Base-by-base conservation (phyloP, 2,797 vertebrate genomes). In the Paratrypauchen microcephalus region DNA sequence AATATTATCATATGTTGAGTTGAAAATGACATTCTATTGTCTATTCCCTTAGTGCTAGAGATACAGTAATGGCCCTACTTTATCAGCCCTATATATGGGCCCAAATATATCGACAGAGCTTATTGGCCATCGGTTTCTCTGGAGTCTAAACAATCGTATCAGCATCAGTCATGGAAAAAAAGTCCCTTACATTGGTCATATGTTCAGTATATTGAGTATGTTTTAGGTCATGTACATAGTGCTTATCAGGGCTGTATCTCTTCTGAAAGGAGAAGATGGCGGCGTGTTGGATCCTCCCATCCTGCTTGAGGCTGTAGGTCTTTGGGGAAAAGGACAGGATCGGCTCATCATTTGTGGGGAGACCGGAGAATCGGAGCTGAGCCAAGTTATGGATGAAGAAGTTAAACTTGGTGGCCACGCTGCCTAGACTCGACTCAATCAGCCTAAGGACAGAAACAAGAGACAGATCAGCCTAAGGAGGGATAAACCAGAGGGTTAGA, bases 301-400 rank as follows among this genome's bases (percentile, higher is more conserved):
- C 97, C 91, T 98, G 97, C 69, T 96, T 97, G 57, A 98, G 89
- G 1, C 95, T 96, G 82, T 97, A 97, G 0, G 95, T 97, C 86
- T 96, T 97, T 0, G 97, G 96, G 70, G 96, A 95, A 89, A 99
- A 99, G 0, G 96, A 97, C 70, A 99, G 93, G 78, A 98, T 97
- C 60, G 97, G 96, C 71, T 99, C 97, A 30, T 99, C 98, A 5
- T 94, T 98, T 57, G 97, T 94, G 2, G 97, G 96, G 30, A 98
- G 90, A 30, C 98, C 97, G 32, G 97, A 98, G 90, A 99, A 99
- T 26, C 97, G 94, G 21, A 98, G 91, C 90, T 99, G 97, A 73
- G 97, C 97, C 65, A 99, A 91, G 82, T 98, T 99, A 89, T 99
- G 97, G 90, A 99, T 99, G 89, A 99, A 99, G 91, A 99, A 99